A percentile compares a stretch with the other conserved stretches of the same genome.
phyloP scores from a whole-genome alignment of 2,888 invertebrate genomes.

The Tricholauxania praeusta region DNA sequence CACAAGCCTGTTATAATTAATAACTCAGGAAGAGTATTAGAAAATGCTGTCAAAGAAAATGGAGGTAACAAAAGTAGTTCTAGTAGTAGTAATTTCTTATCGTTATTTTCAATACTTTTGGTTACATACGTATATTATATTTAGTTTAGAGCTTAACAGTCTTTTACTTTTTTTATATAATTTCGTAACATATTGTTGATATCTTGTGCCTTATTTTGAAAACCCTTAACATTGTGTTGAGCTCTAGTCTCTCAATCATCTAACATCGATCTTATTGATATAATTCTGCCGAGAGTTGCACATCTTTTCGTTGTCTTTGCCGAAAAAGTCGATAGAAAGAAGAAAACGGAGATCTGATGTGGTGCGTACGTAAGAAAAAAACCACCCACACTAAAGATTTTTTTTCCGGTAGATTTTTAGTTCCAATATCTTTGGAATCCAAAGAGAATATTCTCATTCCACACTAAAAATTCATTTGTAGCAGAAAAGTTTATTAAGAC shows the following conservation, averaged over 20 bases:
- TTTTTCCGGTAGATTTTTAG: too few relatives aligned
- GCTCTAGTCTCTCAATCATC: too few relatives aligned
- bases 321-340: too few relatives aligned
- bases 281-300: too few relatives aligned
- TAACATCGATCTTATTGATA: too few relatives aligned
- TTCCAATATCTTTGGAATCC: too few relatives aligned
- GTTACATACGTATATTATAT: background rate
- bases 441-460: background rate
- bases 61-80: background rate
- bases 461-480: background rate
- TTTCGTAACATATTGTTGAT: background rate
- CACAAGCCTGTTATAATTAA: conserved; percentile 40
- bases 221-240: background rate
- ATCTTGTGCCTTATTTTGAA: background rate
- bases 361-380: too few relatives aligned
- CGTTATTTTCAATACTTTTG: too few relatives aligned
- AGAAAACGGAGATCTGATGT: too few relatives aligned
- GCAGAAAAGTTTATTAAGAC: conserved; percentile 5
- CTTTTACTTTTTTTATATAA: too few relatives aligned
- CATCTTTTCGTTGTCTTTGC: too few relatives aligned
- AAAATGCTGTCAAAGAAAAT: background rate
- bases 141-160: background rate
- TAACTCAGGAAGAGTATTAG: conserved; percentile 2
- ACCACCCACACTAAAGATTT: too few relatives aligned
- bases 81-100: background rate